These are phyloP conservation scores for Campoletis raptor DNA, from an alignment of 2,888 invertebrate species.

Conservation along the genomic window DNA sequence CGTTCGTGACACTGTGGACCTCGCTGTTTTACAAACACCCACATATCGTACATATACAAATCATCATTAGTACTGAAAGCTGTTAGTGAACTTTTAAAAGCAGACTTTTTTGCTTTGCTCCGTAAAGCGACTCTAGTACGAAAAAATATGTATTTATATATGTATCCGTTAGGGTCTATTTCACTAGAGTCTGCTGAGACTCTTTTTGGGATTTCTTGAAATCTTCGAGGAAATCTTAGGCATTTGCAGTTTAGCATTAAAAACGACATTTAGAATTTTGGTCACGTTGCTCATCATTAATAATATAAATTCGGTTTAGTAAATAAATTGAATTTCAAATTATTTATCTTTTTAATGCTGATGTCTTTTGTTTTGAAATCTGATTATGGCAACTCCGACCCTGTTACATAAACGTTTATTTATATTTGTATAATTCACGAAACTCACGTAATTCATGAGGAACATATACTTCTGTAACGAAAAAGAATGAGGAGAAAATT, in stretches of 20 bases:
- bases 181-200: not conserved
- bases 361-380: not conserved
- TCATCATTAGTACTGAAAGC: constrained; percentile 8
- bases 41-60: constrained; percentile 1
- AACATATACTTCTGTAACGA: not conserved
- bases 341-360: not conserved
- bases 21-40: not conserved
- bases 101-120: not conserved
- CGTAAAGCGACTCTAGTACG: not conserved
- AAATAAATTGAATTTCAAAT: too few relatives aligned
- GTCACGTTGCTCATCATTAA: not conserved
- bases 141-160: not conserved
- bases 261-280: not conserved
- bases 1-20: not conserved
- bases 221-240: not conserved
- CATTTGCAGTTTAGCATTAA: not conserved
- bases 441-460: not conserved
- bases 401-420: not conserved
- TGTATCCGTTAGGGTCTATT: not conserved
- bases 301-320: not conserved
- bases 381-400: not conserved
- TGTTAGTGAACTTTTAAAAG: constrained; percentile 7
- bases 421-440: too few relatives aligned
- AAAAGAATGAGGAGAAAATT: not conserved
- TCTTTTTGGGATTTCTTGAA: not conserved